Conservation (phyloP, 1,140 invertebrate genomes). For the Cephus cinctus region DNA sequence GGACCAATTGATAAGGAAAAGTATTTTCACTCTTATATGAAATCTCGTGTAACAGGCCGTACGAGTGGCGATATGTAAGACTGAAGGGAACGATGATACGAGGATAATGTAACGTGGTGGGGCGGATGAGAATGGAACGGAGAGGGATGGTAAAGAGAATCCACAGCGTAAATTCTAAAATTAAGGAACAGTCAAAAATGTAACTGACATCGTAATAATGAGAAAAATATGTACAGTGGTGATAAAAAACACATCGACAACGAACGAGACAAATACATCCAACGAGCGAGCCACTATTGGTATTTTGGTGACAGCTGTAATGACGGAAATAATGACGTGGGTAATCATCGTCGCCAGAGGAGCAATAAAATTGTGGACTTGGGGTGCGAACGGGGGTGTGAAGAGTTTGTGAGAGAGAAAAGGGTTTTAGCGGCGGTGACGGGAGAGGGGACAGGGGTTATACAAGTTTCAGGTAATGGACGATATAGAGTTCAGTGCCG, state of each 20-base stretch:
- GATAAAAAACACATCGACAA: conserved; percentile 57
- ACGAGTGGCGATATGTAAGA: conserved; percentile 27
- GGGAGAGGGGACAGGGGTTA: no score
- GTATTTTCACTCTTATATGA: neutral
- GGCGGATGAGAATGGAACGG: neutral
- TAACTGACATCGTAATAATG: conserved; percentile 52
- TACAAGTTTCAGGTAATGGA: no score
- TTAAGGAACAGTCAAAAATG: conserved; percentile 9
- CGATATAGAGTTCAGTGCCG: no score
- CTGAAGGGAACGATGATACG: conserved; percentile 14
- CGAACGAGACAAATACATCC: conserved; percentile 57
- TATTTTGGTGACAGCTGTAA: conserved; percentile 53
- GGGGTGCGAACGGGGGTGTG: no score
- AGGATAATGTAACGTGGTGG: conserved; percentile 6
- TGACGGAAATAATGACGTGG: conserved; percentile 23
- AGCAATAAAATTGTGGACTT: neutral
- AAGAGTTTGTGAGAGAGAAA: no score
- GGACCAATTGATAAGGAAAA: conserved; percentile 19
- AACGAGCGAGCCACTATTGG: conserved; percentile 55
- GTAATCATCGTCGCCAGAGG: neutral
- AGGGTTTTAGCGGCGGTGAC: no score
- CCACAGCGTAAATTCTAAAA: conserved; percentile 30
- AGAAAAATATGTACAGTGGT: conserved; percentile 52
- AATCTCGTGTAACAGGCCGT: conserved; percentile 14
- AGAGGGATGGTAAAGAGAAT: no score